Evolutionary conservation across 2,888 invertebrate species (phyloP).

Genomic region (Calliscelio sp.): DNA sequence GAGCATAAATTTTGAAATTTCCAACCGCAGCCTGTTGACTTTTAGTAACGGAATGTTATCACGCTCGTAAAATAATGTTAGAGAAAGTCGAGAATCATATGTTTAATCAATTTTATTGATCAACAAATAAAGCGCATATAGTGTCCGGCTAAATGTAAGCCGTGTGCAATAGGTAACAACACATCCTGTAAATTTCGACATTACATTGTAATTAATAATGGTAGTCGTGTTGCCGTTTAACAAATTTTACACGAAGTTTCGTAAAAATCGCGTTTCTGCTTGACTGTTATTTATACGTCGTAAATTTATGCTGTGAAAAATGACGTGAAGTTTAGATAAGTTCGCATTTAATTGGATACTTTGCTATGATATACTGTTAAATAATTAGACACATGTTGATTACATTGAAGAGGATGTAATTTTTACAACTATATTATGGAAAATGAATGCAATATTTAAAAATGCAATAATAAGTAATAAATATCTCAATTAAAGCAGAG

Average conservation of each 20-base stretch:
- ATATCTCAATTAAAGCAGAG: no score
- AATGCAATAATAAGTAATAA: no score
- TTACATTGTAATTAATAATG: constrained; percentile 59
- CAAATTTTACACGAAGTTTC: constrained; percentile 5
- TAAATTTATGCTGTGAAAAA: constrained; percentile 38
- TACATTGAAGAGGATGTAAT: constrained; percentile 12
- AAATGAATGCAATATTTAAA: no score
- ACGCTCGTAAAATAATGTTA: constrained; percentile 50
- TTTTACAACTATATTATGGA: not conserved
- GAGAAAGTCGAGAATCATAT: constrained; percentile 55
- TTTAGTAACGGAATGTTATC: constrained; percentile 63
- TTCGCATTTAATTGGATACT: constrained; percentile 45
- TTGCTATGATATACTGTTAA: constrained; percentile 32
- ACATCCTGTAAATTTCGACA: constrained; percentile 36
- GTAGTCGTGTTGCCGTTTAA: constrained; percentile 16
- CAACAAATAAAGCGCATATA: constrained; percentile 50
- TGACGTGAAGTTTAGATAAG: constrained; percentile 38
- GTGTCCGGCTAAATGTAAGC: constrained; percentile 41
- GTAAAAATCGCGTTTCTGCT: constrained; percentile 10
- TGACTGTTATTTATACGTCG: constrained; percentile 45
- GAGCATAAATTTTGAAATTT: constrained; percentile 59
- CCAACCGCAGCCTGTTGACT: constrained; percentile 40
- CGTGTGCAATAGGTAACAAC: constrained; percentile 20
- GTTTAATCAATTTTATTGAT: constrained; percentile 66
- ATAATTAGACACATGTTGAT: not conserved